Evolutionary conservation across 2,797 vertebrate species (phyloP).

Genomic region (Amphiprion clarkii): DNA sequence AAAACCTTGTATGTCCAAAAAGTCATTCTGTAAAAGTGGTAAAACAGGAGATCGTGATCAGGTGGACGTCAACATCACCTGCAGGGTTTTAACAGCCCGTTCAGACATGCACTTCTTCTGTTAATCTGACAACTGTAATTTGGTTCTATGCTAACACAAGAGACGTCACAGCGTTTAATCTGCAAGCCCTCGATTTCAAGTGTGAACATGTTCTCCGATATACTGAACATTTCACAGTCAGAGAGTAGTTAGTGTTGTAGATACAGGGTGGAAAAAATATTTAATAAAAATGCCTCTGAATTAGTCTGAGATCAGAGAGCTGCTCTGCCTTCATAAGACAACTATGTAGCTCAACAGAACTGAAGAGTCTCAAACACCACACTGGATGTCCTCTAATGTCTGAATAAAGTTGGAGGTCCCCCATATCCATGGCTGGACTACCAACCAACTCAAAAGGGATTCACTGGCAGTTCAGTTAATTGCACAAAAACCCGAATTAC

Average conservation of each 20-base stretch:
- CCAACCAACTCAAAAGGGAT: no score
- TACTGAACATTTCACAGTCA: neutral
- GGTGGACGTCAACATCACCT: neutral
- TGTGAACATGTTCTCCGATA: neutral
- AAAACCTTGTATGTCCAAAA: conserved; percentile 22
- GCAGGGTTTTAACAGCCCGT: neutral
- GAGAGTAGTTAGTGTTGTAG: neutral
- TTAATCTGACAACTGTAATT: no score
- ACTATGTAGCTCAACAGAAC: no score
- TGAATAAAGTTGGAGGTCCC: no score
- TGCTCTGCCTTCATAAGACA: no score
- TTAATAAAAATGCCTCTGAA: neutral
- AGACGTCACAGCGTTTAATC: neutral
- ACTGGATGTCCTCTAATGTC: neutral
- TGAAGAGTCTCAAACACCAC: neutral
- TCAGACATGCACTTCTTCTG: neutral
- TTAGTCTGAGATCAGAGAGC: no score
- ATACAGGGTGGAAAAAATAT: neutral
- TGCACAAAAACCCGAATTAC: no score
- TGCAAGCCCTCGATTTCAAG: neutral
- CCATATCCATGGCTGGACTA: no score
- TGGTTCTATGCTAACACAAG: neutral
- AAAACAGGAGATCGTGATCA: no score
- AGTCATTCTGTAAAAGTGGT: no score
- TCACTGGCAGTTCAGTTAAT: no score